Evolutionary conservation across 1,140 invertebrate genomes (phyloP), one percentile per base, ranked within the genome.

Genomic region (Caenorhabditis inopinata): DNA sequence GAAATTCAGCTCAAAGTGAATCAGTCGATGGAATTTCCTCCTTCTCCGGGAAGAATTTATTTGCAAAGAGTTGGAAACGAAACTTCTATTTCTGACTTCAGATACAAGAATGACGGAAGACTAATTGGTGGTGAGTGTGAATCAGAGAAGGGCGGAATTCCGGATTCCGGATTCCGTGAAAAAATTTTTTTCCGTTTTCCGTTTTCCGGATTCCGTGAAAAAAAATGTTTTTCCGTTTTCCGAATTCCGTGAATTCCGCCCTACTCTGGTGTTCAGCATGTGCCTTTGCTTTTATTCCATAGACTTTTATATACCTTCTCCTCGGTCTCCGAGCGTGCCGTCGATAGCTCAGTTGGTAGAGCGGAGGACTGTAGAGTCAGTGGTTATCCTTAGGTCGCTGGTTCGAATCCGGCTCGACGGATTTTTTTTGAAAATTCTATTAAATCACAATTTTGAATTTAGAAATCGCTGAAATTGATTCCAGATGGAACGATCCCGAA

Each of bases 331-430:
- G 38, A 7, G 38, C 68, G 68, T 62, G 53, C 58, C 58, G 58
- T 68, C 58, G 58, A 83, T 83, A 83, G 82, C 82, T 83, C 82
- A 83, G 82, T 83, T 83, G 82, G 80, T 83, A 83, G 82, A 83
- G 82, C 82, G 82, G 82, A 83, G 82, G 82, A 83, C 82, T 83
- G 82, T 83, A 83, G 82, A 75, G 58, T 68, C 32, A 35, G 58
- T 42, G 32, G 58, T 11, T 76, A 84, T 84, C 84, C 83, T 85
- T 84, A 84, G 84, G 84, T 84, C 84, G 73, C 84, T 84, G 84
- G 84, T 84, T 84, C 84, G 83, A 84, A 85, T 84, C 84, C 84
- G 84, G 84, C 73, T 84, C 83, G 83, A 74, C 73, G 82, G 82
- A 81, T 18, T 68, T 68, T 42, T 42, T 42, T 42, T 14, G 6